Conservation (phyloP, 2,113 vertebrate genomes). For the Scomber scombrus region DNA sequence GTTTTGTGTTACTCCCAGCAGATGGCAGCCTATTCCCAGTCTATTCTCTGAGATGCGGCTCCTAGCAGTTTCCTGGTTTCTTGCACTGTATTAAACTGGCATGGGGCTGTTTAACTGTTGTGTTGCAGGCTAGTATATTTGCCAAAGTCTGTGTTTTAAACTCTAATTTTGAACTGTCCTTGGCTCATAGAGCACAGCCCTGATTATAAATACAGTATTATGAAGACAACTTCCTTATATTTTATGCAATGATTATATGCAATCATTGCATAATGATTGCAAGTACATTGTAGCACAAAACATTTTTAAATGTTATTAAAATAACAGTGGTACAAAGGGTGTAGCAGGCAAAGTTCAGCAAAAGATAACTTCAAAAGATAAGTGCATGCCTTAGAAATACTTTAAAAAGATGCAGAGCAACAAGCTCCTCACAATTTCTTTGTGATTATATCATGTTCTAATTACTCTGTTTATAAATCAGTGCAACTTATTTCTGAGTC, state of each 20-base stretch:
- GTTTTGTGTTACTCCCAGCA: conserved; percentile 54
- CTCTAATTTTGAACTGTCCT: neutral
- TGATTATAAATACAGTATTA: too few species aligned
- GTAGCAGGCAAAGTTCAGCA: too few species aligned
- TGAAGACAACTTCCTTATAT: neutral
- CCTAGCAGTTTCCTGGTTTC: neutral
- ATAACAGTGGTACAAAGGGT: too few species aligned
- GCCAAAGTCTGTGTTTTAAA: too few species aligned
- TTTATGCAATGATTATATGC: neutral
- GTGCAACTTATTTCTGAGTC: neutral
- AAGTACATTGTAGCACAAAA: too few species aligned
- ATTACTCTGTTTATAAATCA: neutral
- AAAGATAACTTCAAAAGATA: too few species aligned
- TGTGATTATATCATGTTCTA: neutral
- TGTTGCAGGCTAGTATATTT: neutral
- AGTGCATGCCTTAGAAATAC: too few species aligned
- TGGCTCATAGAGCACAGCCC: neutral
- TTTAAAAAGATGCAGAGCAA: neutral
- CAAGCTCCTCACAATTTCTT: neutral
- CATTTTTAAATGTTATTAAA: too few species aligned
- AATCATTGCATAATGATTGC: neutral
- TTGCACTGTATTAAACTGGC: too few species aligned
- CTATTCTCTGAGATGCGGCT: neutral
- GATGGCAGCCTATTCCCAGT: conserved; percentile 57
- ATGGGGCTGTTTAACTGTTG: neutral